phyloP scores from a whole-genome alignment of 2,113 vertebrate species.

The Cyprinodon tularosa region DNA sequence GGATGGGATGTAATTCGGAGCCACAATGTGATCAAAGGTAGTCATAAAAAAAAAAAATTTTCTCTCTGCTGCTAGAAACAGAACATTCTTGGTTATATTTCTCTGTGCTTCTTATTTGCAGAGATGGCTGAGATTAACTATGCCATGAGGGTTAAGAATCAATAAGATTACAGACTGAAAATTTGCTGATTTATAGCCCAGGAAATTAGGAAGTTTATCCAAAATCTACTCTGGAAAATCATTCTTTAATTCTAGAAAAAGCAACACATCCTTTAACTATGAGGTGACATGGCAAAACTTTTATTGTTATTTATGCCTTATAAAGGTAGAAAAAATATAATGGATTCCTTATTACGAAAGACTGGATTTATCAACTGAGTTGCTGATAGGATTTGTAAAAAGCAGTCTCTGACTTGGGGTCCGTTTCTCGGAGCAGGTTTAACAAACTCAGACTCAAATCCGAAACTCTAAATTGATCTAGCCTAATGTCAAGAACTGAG shows the following conservation, averaged over 20 bases:
- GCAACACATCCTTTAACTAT: not conserved
- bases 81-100: slow-evolving; percentile 1
- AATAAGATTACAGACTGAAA: slow-evolving; percentile 5
- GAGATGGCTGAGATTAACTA: slow-evolving; percentile 10
- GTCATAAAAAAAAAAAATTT: slow-evolving; percentile 26
- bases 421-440: too few species aligned
- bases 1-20: slow-evolving; percentile 21
- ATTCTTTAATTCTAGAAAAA: not conserved
- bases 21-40: slow-evolving; percentile 33
- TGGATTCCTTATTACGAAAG: too few species aligned
- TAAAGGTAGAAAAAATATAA: not conserved
- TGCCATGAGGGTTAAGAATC: slow-evolving; percentile 15
- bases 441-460: too few species aligned
- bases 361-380: too few species aligned
- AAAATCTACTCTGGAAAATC: not conserved
- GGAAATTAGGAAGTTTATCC: not conserved
- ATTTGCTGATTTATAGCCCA: not conserved
- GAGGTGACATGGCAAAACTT: too few species aligned
- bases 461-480: too few species aligned
- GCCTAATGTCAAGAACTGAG: too few species aligned
- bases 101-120: slow-evolving; percentile 12
- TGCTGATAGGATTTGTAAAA: too few species aligned
- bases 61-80: not conserved
- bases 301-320: too few species aligned
- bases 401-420: too few species aligned